Conservation (phyloP, 2,113 vertebrate species). For the Entosphenus tridentatus region DNA sequence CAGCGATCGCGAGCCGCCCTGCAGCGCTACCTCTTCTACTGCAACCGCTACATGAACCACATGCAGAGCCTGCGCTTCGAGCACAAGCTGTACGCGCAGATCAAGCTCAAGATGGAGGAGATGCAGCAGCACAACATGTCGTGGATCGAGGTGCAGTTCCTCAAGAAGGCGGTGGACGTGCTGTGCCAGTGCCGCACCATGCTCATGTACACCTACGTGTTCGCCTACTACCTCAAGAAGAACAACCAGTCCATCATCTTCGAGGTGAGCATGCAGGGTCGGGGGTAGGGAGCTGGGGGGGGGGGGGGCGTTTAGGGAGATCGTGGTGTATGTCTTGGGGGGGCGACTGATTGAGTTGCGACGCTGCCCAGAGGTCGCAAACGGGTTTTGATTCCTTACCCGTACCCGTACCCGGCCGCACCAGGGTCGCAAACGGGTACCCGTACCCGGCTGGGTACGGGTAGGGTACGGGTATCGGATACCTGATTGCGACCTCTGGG, state of each 20-base stretch:
- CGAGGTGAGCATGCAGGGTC: constrained; percentile 38
- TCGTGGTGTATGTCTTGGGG: too few relatives aligned
- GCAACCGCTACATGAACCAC: constrained; percentile 99
- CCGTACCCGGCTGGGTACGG: too few relatives aligned
- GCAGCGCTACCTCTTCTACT: constrained; percentile 99
- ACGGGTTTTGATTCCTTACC: too few relatives aligned
- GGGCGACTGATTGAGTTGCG: too few relatives aligned
- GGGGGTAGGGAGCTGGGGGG: too few relatives aligned
- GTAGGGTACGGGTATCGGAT: too few relatives aligned
- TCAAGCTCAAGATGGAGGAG: constrained; percentile 99
- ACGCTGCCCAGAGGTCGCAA: too few relatives aligned
- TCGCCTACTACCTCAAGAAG: constrained; percentile 99
- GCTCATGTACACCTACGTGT: constrained; percentile 99
- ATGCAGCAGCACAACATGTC: constrained; percentile 99
- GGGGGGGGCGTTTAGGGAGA: too few relatives aligned
- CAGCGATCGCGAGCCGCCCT: constrained; percentile 86
- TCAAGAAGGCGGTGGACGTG: constrained; percentile 98
- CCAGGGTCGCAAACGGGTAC: too few relatives aligned
- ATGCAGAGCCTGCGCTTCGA: constrained; percentile 99
- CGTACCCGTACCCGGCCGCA: too few relatives aligned
- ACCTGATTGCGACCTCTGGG: too few relatives aligned
- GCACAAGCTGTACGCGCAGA: constrained; percentile 97
- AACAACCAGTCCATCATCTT: constrained; percentile 99
- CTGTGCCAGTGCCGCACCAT: constrained; percentile 98
- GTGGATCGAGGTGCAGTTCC: constrained; percentile 98